Conservation (phyloP, 2,888 invertebrate species). For the Biston stratarius region DNA sequence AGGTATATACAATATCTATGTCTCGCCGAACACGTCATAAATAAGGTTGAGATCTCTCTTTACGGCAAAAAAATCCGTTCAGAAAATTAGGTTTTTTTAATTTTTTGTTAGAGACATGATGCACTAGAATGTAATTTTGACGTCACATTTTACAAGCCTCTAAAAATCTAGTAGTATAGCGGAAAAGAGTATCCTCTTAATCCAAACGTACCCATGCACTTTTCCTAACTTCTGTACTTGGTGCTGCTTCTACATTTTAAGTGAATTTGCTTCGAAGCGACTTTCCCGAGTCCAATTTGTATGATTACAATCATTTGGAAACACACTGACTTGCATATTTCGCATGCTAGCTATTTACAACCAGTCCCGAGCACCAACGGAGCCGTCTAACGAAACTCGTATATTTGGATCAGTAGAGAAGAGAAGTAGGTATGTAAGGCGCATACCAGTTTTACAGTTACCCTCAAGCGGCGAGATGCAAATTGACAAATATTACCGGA, state of each 20-base stretch:
- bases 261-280: neutral
- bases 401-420: conserved; percentile 63
- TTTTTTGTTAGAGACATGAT: too few relatives aligned
- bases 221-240: neutral
- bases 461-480: conserved; percentile 63
- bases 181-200: too few relatives aligned
- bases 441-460: conserved; percentile 79
- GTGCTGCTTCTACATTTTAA: neutral
- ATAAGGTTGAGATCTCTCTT: too few relatives aligned
- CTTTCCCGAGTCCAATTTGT: conserved; percentile 9
- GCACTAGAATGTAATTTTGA: too few relatives aligned
- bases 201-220: too few relatives aligned
- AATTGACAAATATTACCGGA: conserved; percentile 77
- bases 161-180: too few relatives aligned
- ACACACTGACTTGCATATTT: conserved; percentile 7
- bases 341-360: conserved; percentile 25
- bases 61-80: too few relatives aligned
- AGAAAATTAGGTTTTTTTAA: too few relatives aligned
- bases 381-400: conserved; percentile 45
- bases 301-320: conserved; percentile 13
- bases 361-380: conserved; percentile 26
- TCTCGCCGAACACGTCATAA: too few relatives aligned
- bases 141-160: too few relatives aligned
- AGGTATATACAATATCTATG: too few relatives aligned
- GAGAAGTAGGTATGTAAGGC: conserved; percentile 61